Base-by-base conservation (phyloP, 1,140 invertebrate species). In the Tetramorium simillimum region DNA sequence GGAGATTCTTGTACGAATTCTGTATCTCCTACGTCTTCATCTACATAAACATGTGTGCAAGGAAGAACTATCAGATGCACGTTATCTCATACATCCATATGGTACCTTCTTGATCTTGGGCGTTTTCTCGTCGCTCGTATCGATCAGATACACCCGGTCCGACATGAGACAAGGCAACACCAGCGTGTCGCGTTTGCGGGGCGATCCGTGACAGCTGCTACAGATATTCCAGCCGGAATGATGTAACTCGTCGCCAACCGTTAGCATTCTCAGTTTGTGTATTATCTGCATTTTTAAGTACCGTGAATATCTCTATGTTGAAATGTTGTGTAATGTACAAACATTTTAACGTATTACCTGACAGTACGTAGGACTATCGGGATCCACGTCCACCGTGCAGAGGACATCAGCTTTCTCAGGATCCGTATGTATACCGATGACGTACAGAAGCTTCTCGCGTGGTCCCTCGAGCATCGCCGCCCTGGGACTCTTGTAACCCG, bases 151-250 rank as follows among this genome's bases (percentile, higher is more conserved):
- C 62, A 99, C 96, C 63, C 98, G 96, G 92, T 98, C 97, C 5
- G 98, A 98, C 88, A 97, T 96, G 0, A 99, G 93, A 80, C 97
- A 96, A 0, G 99, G 99, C 40, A 99, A 92, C 12, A 99, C 96
- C 18, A 99, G 93, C 37, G 97, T 97, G 92, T 98, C 96, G 46
- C 98, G 95, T 84, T 96, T 96, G 14, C 97, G 96, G 14, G 96
- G 95, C 0, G 95, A 91, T 87, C 97, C 97, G 93, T 97, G 96
- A 94, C 98, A 99, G 95, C 98, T 99, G 88, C 98, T 99, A 93
- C 99, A 99, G 10, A 98, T 96, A 93, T 99, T 99, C 99, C 99
- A 99, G 0, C 99, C 99, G 21, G 97, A 97, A 93, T 99, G 99
- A 93, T 99, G 99, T 0, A 99, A 93, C 94, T 99, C 99, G 93